Conservation (phyloP, 2,888 invertebrate species). For the Luffia ferchaultella region DNA sequence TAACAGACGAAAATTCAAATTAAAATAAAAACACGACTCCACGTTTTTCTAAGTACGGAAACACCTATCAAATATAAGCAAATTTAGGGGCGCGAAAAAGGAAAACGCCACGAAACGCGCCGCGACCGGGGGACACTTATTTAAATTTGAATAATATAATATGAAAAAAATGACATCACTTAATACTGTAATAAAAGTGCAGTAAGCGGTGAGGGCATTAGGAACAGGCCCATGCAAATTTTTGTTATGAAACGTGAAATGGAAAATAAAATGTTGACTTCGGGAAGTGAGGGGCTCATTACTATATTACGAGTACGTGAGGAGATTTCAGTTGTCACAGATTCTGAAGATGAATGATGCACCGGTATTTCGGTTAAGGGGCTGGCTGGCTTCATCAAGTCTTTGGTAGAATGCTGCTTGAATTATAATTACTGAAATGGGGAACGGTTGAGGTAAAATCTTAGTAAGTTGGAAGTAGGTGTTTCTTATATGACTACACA, state of each 20-base stretch:
- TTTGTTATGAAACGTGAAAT: conserved; percentile 63
- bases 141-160: conserved; percentile 70
- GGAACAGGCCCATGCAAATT: conserved; percentile 58
- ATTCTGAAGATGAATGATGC: conserved; percentile 17
- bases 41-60: conserved; percentile 30
- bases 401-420: conserved; percentile 1
- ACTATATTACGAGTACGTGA: conserved; percentile 59
- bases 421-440: background rate
- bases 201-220: conserved; percentile 66
- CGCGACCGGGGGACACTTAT: conserved; percentile 64
- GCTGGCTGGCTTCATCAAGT: too few species aligned
- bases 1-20: too few species aligned
- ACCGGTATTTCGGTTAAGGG: background rate
- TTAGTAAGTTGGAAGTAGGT: too few species aligned
- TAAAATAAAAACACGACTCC: too few species aligned
- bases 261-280: conserved; percentile 60
- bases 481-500: too few species aligned
- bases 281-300: conserved; percentile 50
- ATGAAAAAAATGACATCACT: conserved; percentile 69
- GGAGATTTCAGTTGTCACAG: conserved; percentile 45
- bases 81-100: conserved; percentile 57
- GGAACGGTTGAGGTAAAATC: background rate
- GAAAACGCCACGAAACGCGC: conserved; percentile 45
- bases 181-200: conserved; percentile 69
- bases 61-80: conserved; percentile 54